Conservation (phyloP, 2,888 invertebrate genomes). For the Gastracanthus pulcherrimus region DNA sequence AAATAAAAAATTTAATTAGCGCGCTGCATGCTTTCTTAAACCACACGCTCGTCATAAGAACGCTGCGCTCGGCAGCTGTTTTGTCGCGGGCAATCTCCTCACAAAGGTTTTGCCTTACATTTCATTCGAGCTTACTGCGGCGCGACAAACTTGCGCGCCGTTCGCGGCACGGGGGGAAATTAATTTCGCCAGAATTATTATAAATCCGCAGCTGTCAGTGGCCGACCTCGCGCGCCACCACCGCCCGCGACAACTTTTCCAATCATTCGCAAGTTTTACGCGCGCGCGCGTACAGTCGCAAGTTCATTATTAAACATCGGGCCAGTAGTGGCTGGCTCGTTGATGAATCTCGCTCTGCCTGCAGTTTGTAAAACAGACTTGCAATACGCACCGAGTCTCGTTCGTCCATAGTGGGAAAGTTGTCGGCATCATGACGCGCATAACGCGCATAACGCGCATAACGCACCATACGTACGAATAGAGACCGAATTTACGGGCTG, state of each 20-base stretch:
- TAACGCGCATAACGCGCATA: neutral
- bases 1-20: neutral
- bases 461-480: neutral
- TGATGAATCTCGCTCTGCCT: neutral
- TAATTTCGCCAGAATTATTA: slow-evolving; percentile 20
- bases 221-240: neutral
- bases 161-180: slow-evolving; percentile 5
- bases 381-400: no score
- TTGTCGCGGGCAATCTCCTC: slow-evolving; percentile 13
- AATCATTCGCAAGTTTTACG: slow-evolving; percentile 28
- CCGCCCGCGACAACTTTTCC: slow-evolving; percentile 20
- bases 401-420: no score
- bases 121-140: neutral
- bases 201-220: slow-evolving; percentile 11
- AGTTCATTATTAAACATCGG: slow-evolving; percentile 38
- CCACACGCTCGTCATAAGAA: neutral
- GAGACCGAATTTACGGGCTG: slow-evolving; percentile 12
- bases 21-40: neutral
- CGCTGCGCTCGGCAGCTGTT: neutral
- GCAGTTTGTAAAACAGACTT: neutral
- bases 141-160: neutral
- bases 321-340: neutral
- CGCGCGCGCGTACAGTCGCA: neutral
- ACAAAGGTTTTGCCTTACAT: slow-evolving; percentile 19
- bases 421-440: neutral